Conservation (phyloP, 2,113 vertebrate species). For the Salvelinus sp. region DNA sequence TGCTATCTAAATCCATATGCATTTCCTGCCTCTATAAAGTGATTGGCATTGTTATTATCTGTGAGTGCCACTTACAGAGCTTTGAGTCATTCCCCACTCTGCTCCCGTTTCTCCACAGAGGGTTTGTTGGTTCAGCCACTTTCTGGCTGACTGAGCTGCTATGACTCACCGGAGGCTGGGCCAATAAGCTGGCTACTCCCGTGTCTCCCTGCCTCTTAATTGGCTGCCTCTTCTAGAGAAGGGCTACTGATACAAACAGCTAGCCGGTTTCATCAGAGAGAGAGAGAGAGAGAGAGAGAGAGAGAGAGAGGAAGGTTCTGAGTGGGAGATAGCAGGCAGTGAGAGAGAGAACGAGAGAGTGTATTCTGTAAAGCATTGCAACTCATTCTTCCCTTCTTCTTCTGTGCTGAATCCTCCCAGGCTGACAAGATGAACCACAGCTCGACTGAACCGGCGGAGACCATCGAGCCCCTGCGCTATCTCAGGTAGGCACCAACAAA, state of each 20-base stretch:
- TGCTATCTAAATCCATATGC: not conserved
- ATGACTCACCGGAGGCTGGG: slow-evolving; percentile 39
- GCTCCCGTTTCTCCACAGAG: not conserved
- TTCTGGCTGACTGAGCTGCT: slow-evolving; percentile 50
- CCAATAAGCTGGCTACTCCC: slow-evolving; percentile 67
- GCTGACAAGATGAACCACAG: slow-evolving; percentile 77
- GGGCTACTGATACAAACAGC: slow-evolving; percentile 64
- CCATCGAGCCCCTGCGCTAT: slow-evolving; percentile 74
- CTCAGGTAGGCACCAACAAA: slow-evolving; percentile 69
- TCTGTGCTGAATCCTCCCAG: slow-evolving; percentile 44
- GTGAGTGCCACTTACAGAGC: not conserved
- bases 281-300: slow-evolving; percentile 44
- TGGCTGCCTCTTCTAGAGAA: slow-evolving; percentile 63
- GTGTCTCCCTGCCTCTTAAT: slow-evolving; percentile 69
- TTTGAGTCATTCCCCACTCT: not conserved
- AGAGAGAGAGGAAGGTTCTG: slow-evolving; percentile 17
- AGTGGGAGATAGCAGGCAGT: slow-evolving; percentile 30
- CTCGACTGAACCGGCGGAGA: slow-evolving; percentile 71
- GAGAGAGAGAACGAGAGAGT: slow-evolving; percentile 41
- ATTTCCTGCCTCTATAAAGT: not conserved
- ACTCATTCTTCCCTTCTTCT: slow-evolving; percentile 39
- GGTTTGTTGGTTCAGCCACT: not conserved
- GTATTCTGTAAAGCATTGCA: slow-evolving; percentile 35
- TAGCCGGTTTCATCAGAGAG: slow-evolving; percentile 62
- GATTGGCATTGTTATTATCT: not conserved